Evolutionary conservation across 2,113 vertebrate genomes (phyloP).

Genomic region (Platysteira castanea): DNA sequence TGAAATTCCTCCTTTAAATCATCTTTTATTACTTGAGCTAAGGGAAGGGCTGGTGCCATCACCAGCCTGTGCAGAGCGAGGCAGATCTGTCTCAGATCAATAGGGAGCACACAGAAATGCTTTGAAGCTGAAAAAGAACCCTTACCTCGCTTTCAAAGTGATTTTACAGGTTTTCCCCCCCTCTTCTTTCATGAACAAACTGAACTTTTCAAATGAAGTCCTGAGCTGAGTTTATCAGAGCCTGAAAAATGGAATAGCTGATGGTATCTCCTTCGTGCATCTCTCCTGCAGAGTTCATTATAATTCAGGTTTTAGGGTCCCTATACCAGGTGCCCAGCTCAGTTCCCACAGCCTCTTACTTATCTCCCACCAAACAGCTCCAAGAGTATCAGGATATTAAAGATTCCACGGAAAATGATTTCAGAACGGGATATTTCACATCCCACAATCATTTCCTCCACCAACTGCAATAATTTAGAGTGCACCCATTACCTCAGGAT

Average conservation of each 20-base stretch:
- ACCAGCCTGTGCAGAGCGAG: not conserved
- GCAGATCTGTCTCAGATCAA: not conserved
- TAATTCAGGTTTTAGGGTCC: not conserved
- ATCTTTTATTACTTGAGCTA: not conserved
- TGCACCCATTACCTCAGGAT: not conserved
- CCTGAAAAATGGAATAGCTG: not conserved
- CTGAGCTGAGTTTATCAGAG: not conserved
- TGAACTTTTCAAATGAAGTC: not conserved
- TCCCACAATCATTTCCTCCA: not conserved
- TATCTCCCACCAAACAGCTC: not conserved
- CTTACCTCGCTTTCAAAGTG: not conserved
- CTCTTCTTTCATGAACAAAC: not conserved
- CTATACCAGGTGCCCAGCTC: not conserved
- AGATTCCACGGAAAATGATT: not conserved
- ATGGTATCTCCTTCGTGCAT: not conserved
- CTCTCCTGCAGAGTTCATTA: not conserved
- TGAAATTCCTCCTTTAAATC: not conserved
- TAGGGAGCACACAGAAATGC: not conserved
- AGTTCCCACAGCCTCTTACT: not conserved
- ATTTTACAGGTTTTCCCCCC: not conserved
- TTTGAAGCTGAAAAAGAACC: slow-evolving; percentile 21
- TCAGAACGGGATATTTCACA: not conserved
- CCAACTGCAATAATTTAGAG: not conserved
- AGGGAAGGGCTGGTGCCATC: not conserved
- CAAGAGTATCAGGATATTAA: not conserved